A percentile compares a stretch with the other conserved stretches of the same genome.
phyloP scores from a whole-genome alignment of 1,140 invertebrate species.

The Macrostomum lignano region DNA sequence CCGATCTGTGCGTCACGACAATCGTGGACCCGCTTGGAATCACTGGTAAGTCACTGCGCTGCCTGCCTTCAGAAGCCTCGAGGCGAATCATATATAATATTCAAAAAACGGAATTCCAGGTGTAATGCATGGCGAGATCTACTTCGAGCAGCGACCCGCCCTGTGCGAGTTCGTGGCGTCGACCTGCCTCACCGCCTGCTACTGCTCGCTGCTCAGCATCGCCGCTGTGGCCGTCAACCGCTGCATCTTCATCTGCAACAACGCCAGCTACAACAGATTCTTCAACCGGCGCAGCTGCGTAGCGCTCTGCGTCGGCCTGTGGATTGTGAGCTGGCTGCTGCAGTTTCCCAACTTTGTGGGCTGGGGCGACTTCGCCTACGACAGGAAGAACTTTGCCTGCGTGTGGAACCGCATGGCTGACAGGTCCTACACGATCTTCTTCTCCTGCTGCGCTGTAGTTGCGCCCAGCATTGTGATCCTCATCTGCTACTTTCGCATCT shows the following conservation, averaged over 20 bases:
- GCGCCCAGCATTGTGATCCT: slow-evolving; percentile 12
- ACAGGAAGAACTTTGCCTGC: slow-evolving; percentile 15
- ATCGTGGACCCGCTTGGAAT: too few relatives aligned
- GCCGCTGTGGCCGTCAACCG: slow-evolving; percentile 15
- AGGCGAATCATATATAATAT: too few relatives aligned
- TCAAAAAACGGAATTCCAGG: too few relatives aligned
- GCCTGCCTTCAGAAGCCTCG: too few relatives aligned
- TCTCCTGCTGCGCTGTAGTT: slow-evolving; percentile 13
- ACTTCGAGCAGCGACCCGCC: slow-evolving; percentile 12
- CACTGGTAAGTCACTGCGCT: too few relatives aligned
- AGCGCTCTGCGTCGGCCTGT: slow-evolving; percentile 10
- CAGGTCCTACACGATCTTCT: slow-evolving; percentile 15
- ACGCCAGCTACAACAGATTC: slow-evolving; percentile 7
- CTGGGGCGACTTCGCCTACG: slow-evolving; percentile 17
- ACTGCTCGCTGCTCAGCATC: slow-evolving; percentile 18
- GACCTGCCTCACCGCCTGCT: slow-evolving; percentile 17
- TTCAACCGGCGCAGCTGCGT: slow-evolving; percentile 9
- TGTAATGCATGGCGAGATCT: slow-evolving; percentile 14
- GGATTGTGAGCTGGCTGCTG: slow-evolving; percentile 13
- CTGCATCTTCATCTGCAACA: slow-evolving; percentile 17
- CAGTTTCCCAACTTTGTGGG: slow-evolving; percentile 18
- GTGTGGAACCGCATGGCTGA: slow-evolving; percentile 18
- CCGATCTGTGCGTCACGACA: too few relatives aligned
- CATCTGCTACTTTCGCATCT: slow-evolving; percentile 10
- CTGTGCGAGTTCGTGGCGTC: slow-evolving; percentile 14